Evolutionary conservation across 1,140 invertebrate species (phyloP).

Genomic region (Oreohelix idahoensis): DNA sequence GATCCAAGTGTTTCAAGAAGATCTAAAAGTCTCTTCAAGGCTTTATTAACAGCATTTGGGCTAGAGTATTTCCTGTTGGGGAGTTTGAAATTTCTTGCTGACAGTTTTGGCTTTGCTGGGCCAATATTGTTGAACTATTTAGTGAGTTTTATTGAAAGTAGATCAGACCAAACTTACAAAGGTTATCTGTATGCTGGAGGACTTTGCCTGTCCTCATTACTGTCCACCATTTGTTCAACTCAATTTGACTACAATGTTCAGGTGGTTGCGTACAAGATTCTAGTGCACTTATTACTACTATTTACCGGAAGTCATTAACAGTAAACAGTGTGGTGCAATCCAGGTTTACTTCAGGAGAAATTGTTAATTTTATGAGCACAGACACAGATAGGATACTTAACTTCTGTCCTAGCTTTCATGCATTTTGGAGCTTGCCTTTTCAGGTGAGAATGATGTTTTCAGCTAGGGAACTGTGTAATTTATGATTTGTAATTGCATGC

Average conservation of each 20-base stretch:
- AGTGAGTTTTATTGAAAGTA: slow-evolving; percentile 86
- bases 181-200: slow-evolving; percentile 87
- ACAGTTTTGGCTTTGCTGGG: slow-evolving; percentile 87
- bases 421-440: slow-evolving; percentile 96
- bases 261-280: slow-evolving; percentile 88
- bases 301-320: slow-evolving; percentile 86
- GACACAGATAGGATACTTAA: slow-evolving; percentile 96
- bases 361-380: slow-evolving; percentile 97
- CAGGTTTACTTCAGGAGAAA: slow-evolving; percentile 85
- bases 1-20: no score
- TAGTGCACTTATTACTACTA: slow-evolving; percentile 85
- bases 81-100: slow-evolving; percentile 87
- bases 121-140: slow-evolving; percentile 90
- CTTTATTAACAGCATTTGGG: slow-evolving; percentile 88
- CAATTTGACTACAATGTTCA: slow-evolving; percentile 95
- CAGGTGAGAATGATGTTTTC: slow-evolving; percentile 75
- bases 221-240: slow-evolving; percentile 83
- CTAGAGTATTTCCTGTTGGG: slow-evolving; percentile 91
- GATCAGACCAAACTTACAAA: slow-evolving; percentile 77
- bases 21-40: slow-evolving; percentile 77
- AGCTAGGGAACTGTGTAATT: no score
- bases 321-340: slow-evolving; percentile 61
- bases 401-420: slow-evolving; percentile 95
- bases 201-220: slow-evolving; percentile 75
- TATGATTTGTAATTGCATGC: no score